These are phyloP conservation scores for Callocephalon fimbriatum DNA, from an alignment of 2,113 vertebrate species.

Conservation along the genomic window DNA sequence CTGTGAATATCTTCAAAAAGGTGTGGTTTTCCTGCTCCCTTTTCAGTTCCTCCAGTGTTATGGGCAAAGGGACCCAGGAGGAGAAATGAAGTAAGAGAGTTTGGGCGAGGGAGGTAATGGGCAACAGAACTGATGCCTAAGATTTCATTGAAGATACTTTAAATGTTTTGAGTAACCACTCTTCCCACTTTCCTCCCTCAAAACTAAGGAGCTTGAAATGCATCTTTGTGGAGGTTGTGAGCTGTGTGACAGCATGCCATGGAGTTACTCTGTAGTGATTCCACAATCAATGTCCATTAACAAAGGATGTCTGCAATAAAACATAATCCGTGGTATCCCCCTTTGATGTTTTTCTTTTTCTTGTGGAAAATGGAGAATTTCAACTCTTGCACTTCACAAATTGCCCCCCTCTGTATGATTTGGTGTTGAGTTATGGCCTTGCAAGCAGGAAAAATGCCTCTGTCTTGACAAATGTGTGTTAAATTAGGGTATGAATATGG, in stretches of 20 bases:
- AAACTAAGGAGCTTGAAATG: neutral
- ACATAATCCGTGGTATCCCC: neutral
- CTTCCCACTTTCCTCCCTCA: neutral
- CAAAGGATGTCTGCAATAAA: constrained; percentile 20
- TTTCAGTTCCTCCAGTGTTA: neutral
- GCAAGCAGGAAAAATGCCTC: constrained; percentile 17
- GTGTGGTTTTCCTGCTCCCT: neutral
- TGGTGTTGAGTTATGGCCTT: constrained; percentile 28
- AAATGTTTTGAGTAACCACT: neutral
- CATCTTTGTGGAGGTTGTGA: neutral
- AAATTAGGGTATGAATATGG: constrained; percentile 37
- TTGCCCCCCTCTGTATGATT: neutral
- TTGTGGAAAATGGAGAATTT: neutral
- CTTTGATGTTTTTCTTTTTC: neutral
- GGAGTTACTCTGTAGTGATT: neutral
- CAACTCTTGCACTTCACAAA: constrained; percentile 3
- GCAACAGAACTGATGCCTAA: neutral
- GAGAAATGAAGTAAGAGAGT: neutral
- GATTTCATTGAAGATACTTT: neutral
- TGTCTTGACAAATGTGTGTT: constrained; percentile 16
- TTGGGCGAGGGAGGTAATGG: neutral
- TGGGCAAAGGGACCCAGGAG: neutral
- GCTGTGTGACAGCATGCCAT: no score
- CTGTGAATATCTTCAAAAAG: neutral
- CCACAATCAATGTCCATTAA: constrained; percentile 12